Evolutionary conservation across 1,140 invertebrate species (phyloP).

Genomic region (Homarus americanus): DNA sequence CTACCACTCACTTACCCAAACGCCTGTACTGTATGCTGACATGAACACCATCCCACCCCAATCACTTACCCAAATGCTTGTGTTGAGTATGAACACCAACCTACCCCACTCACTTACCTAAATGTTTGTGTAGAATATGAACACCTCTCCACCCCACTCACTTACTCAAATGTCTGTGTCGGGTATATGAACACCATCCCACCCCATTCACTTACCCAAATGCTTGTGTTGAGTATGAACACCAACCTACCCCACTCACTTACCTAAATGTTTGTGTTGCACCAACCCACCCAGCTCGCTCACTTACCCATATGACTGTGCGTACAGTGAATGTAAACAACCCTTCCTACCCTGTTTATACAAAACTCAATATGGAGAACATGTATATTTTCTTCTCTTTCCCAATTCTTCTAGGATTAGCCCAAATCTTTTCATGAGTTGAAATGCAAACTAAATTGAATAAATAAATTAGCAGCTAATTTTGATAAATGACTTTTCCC

Average conservation of each 20-base stretch:
- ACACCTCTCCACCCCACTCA: slow-evolving; percentile 10
- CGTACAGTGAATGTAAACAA: no score
- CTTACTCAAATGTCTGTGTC: slow-evolving; percentile 35
- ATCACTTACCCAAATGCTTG: slow-evolving; percentile 27
- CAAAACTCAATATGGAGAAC: no score
- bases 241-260: neutral
- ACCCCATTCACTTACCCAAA: slow-evolving; percentile 27
- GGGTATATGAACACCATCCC: slow-evolving; percentile 2
- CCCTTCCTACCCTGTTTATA: no score
- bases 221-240: neutral
- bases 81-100: neutral
- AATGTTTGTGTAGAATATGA: neutral
- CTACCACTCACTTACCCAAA: slow-evolving; percentile 54
- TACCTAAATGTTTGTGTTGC: neutral
- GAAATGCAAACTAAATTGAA: no score
- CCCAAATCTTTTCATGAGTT: no score
- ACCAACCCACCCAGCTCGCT: neutral
- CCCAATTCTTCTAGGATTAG: neutral
- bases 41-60: slow-evolving; percentile 12
- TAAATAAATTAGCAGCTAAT: neutral
- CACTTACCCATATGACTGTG: slow-evolving; percentile 44
- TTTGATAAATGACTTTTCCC: neutral
- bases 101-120: slow-evolving; percentile 1
- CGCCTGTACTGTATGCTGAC: slow-evolving; percentile 3
- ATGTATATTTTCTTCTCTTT: neutral